phyloP scores from a whole-genome alignment of 2,113 vertebrate species.

The Climacteris rufus region DNA sequence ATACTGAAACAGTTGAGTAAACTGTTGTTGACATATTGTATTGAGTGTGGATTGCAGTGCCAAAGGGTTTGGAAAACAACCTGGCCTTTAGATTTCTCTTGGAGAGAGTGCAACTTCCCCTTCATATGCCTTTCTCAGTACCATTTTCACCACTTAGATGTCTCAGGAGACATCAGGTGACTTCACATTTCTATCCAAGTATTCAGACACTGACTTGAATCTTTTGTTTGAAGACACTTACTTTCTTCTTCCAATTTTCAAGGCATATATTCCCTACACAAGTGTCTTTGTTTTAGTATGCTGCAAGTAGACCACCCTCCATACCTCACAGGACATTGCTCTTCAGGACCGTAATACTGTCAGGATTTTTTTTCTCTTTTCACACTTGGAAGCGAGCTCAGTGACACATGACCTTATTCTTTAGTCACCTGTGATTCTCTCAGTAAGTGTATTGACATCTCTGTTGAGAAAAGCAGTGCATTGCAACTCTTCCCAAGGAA shows the following conservation, averaged over 20 bases:
- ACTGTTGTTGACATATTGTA: neutral
- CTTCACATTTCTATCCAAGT: rapidly evolving
- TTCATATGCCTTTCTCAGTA: neutral
- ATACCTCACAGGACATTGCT: neutral
- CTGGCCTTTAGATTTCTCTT: neutral
- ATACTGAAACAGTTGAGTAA: neutral
- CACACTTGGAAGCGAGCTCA: neutral
- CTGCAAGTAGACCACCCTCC: neutral
- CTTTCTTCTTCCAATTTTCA: neutral
- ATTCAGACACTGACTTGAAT: neutral
- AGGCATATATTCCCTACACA: neutral
- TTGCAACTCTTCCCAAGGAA: neutral
- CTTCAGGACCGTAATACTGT: neutral
- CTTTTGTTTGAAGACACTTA: neutral
- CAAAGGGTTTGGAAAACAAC: neutral
- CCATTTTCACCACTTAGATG: neutral
- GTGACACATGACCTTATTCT: neutral
- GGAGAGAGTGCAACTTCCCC: neutral
- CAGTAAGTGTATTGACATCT: neutral
- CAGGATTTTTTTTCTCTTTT: neutral
- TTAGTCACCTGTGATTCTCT: neutral
- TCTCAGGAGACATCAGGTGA: neutral
- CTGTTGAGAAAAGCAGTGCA: neutral
- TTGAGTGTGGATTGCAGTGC: neutral
- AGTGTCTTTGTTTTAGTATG: neutral